Conservation (phyloP, 2,113 vertebrate species). For the Myxocyprinus asiaticus region DNA sequence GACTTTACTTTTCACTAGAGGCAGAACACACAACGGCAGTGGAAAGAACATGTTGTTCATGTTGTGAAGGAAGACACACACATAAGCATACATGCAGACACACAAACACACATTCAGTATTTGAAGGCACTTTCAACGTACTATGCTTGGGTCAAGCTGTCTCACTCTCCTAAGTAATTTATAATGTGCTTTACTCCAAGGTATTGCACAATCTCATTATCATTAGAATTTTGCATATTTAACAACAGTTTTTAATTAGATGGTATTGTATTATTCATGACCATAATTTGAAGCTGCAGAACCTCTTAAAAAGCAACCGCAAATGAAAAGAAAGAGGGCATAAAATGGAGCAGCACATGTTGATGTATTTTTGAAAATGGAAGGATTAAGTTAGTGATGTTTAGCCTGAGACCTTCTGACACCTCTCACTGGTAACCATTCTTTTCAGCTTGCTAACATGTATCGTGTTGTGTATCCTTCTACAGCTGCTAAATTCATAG, state of each 20-base stretch:
- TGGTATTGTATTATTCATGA: conserved; percentile 99
- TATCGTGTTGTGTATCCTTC: conserved; percentile 98
- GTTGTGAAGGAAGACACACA: conserved; percentile 35
- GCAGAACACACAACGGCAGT: conserved; percentile 1
- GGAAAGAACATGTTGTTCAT: neutral
- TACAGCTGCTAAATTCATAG: conserved; percentile 86
- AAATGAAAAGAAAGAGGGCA: conserved; percentile 55
- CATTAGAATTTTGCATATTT: conserved; percentile 99
- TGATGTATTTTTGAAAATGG: conserved; percentile 42
- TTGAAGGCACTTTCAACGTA: conserved; percentile 78
- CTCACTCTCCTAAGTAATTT: conserved; percentile 96
- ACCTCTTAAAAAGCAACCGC: conserved; percentile 66
- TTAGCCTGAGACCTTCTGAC: conserved; percentile 78
- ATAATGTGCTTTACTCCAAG: conserved; percentile 93
- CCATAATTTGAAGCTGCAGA: conserved; percentile 97
- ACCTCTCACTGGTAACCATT: conserved; percentile 83
- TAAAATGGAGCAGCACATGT: conserved; percentile 58
- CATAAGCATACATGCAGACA: conserved; percentile 51
- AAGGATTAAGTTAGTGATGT: conserved; percentile 70
- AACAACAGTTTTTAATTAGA: conserved; percentile 99
- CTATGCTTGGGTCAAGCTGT: conserved; percentile 89
- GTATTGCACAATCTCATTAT: conserved; percentile 99
- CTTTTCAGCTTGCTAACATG: conserved; percentile 99
- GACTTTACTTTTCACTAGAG: conserved; percentile 24
- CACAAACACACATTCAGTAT: conserved; percentile 69